phyloP scores from a whole-genome alignment of 2,888 invertebrate genomes.

The Melolontha melolontha region DNA sequence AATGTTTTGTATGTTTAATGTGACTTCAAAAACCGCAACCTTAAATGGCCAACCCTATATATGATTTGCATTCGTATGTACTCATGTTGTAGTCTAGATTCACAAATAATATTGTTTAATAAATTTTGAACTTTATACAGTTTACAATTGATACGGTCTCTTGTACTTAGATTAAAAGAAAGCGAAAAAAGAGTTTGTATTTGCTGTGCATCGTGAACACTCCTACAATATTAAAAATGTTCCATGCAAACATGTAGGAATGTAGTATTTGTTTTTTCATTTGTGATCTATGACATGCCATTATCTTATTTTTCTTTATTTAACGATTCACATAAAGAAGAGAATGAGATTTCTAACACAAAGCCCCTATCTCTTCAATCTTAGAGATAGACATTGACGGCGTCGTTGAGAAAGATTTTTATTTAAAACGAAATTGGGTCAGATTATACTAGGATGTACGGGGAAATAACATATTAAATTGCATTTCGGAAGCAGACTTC shows the following conservation, averaged over 20 bases:
- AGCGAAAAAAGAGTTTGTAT: no score
- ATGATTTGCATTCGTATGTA: no score
- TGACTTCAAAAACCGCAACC: no score
- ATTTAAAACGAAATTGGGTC: conserved; percentile 38
- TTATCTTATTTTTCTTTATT: conserved; percentile 37
- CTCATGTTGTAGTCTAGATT: no score
- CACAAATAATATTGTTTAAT: no score
- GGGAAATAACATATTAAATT: conserved; percentile 32
- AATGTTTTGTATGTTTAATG: no score
- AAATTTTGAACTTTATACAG: no score
- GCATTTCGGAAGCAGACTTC: conserved; percentile 14
- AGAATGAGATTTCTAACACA: conserved; percentile 23
- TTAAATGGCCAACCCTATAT: no score
- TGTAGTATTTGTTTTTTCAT: conserved; percentile 13
- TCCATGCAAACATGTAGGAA: not conserved
- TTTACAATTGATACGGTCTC: no score
- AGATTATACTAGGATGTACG: conserved; percentile 29
- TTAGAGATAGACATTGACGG: conserved; percentile 35
- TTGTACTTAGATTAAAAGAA: no score
- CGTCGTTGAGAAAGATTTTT: conserved; percentile 32
- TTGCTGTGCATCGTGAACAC: no score
- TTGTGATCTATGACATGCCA: conserved; percentile 32
- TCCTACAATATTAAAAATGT: not conserved
- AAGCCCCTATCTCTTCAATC: conserved; percentile 33
- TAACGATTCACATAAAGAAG: conserved; percentile 25